Conservation (phyloP, 2,888 invertebrate species). For the Resseliella maxima region DNA sequence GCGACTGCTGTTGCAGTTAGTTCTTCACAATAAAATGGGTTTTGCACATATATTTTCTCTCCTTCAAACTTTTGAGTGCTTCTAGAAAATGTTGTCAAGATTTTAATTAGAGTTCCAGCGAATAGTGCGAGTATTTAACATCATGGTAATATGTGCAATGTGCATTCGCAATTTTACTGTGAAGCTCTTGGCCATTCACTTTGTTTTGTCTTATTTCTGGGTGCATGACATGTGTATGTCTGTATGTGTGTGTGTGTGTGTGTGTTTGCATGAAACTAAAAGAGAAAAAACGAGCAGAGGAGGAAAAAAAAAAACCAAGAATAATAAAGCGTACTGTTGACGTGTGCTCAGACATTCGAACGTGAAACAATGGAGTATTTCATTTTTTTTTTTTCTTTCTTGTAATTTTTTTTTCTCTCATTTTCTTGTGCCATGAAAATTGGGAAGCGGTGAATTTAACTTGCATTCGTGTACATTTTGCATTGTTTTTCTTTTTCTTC, state of each 20-base stretch:
- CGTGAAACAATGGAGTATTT: conserved; percentile 20
- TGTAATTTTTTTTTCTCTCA: background rate
- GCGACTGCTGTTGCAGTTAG: background rate
- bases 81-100: conserved; percentile 44
- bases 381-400: background rate
- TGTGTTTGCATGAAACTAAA: background rate
- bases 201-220: background rate
- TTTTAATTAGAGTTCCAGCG: conserved; percentile 36
- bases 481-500: background rate
- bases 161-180: conserved; percentile 21
- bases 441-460: conserved; percentile 12
- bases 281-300: background rate
- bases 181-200: conserved; percentile 21
- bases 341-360: conserved; percentile 45
- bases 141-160: conserved; percentile 37
- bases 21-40: background rate
- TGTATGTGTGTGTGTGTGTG: background rate
- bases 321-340: conserved; percentile 29
- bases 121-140: conserved; percentile 31
- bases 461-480: background rate
- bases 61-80: conserved; percentile 19
- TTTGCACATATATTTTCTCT: background rate
- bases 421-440: background rate
- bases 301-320: background rate
- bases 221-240: background rate